These are phyloP conservation scores for Carpatolechia fugitivella DNA, from an alignment of 2,888 invertebrate species.

Conservation along the genomic window DNA sequence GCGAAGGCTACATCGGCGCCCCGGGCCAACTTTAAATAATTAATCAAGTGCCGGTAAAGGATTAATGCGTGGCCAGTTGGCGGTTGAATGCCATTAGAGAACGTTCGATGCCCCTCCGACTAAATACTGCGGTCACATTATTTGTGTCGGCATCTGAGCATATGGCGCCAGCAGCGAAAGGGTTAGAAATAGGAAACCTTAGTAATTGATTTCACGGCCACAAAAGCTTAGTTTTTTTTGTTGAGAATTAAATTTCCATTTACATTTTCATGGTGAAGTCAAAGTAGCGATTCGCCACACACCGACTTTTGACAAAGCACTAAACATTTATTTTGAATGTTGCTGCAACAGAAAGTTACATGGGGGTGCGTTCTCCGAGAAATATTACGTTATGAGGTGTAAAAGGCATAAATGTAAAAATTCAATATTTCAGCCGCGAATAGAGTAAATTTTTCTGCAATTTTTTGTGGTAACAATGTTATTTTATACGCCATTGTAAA, in stretches of 20 bases:
- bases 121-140: slow-evolving; percentile 71
- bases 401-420: slow-evolving; percentile 78
- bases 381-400: slow-evolving; percentile 80
- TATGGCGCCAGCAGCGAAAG: slow-evolving; percentile 36
- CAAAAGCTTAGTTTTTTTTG: background rate
- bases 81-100: slow-evolving; percentile 74
- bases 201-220: slow-evolving; percentile 13
- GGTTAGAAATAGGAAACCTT: slow-evolving; percentile 19
- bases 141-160: slow-evolving; percentile 46
- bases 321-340: slow-evolving; percentile 77
- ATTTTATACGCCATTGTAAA: slow-evolving; percentile 41
- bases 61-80: slow-evolving; percentile 77
- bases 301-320: slow-evolving; percentile 64
- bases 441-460: slow-evolving; percentile 63
- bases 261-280: background rate
- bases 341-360: slow-evolving; percentile 70
- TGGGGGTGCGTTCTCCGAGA: slow-evolving; percentile 59
- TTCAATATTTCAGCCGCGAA: slow-evolving; percentile 71
- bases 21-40: slow-evolving; percentile 72
- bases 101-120: slow-evolving; percentile 65
- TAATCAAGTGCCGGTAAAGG: slow-evolving; percentile 76
- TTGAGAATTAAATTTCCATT: background rate
- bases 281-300: slow-evolving; percentile 31
- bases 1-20: slow-evolving; percentile 51
- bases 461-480: slow-evolving; percentile 57